A percentile compares a stretch with the other conserved stretches of the same genome.
These are phyloP conservation scores for Petrosia ficiformis DNA, from an alignment of 37 sponge, comb jelly and placozoan genomes.

Conservation along the genomic window DNA sequence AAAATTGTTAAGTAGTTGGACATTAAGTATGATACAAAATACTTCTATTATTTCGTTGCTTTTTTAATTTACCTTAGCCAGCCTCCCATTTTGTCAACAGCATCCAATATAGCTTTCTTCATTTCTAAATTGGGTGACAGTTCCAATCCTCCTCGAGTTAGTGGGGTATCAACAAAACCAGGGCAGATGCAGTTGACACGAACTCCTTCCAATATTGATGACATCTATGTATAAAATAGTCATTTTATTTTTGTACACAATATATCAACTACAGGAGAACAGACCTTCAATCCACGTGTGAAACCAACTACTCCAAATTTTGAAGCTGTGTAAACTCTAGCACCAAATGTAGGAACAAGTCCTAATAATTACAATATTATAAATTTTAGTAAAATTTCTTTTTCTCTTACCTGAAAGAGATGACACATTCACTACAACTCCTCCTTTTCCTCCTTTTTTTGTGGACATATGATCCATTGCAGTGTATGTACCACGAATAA, in stretches of 20 bases:
- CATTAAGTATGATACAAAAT: too few species aligned
- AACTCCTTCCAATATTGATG: slow-evolving; percentile 18
- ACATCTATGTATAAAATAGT: neutral
- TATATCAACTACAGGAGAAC: too few species aligned
- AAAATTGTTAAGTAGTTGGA: neutral
- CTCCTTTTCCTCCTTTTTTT: slow-evolving; percentile 34
- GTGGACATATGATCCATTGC: slow-evolving; percentile 49
- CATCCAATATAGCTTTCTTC: too few species aligned
- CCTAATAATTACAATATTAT: neutral
- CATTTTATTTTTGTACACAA: too few species aligned
- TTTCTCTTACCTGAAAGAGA: slow-evolving; percentile 41
- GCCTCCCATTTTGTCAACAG: too few species aligned
- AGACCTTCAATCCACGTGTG: slow-evolving; percentile 9
- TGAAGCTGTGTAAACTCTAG: slow-evolving; percentile 33
- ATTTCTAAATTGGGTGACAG: neutral
- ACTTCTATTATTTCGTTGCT: too few species aligned
- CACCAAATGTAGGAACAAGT: neutral
- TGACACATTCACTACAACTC: slow-evolving; percentile 46
- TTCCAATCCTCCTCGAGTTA: neutral
- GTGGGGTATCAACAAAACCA: slow-evolving; percentile 14
- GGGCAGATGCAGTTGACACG: slow-evolving; percentile 50
- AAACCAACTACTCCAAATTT: slow-evolving; percentile 36
- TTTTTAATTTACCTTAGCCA: too few species aligned
- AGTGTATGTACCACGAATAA: slow-evolving; percentile 22
- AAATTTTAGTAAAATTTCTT: neutral